These are phyloP conservation scores for Halocaridina rubra DNA, from an alignment of 2,888 invertebrate species.

Conservation along the genomic window DNA sequence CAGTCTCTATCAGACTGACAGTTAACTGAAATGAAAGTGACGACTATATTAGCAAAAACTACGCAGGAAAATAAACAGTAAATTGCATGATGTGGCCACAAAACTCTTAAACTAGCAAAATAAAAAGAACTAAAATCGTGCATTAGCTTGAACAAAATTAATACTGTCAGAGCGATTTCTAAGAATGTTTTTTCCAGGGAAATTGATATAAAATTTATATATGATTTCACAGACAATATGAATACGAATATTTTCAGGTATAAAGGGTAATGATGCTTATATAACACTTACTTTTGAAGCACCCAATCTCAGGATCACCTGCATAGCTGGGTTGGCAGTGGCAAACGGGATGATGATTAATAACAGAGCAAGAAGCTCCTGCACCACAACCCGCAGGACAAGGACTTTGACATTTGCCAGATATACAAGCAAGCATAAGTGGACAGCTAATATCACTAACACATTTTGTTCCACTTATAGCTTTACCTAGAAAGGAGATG, in stretches of 20 bases:
- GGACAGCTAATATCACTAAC: conserved; percentile 65
- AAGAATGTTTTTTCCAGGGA: too few relatives aligned
- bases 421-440: conserved; percentile 65
- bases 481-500: neutral
- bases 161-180: too few relatives aligned
- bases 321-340: conserved; percentile 65
- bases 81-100: neutral
- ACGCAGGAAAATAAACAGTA: neutral
- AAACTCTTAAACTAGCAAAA: too few relatives aligned
- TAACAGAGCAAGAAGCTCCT: conserved; percentile 72
- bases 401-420: conserved; percentile 73
- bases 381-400: conserved; percentile 82
- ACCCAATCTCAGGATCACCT: conserved; percentile 64
- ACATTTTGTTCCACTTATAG: conserved; percentile 27
- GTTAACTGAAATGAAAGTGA: conserved; percentile 68
- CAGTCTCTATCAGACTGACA: conserved; percentile 64
- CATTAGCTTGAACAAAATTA: too few relatives aligned
- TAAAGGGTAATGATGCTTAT: too few relatives aligned
- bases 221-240: too few relatives aligned
- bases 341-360: conserved; percentile 65
- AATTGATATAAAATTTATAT: too few relatives aligned
- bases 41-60: neutral
- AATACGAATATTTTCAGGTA: too few relatives aligned
- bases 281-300: conserved; percentile 69
- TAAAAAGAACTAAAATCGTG: too few relatives aligned